Conservation (phyloP, 1,140 invertebrate species). For the Zaprionus camerounensis region DNA sequence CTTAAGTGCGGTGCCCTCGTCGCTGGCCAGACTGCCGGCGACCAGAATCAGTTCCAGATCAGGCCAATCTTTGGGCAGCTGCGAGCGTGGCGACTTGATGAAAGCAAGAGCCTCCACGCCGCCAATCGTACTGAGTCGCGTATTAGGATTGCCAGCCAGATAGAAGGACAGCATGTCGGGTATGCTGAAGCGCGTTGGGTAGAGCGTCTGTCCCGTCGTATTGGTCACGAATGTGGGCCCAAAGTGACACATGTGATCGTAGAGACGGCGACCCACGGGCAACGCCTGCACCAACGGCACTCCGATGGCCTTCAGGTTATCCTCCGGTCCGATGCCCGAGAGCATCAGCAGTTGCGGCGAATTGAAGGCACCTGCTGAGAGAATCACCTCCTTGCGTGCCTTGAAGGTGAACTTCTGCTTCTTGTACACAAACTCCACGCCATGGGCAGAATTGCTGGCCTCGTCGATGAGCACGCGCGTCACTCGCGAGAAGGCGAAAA, state of each 20-base stretch:
- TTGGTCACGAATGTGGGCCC: slow-evolving; percentile 87
- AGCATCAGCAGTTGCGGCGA: slow-evolving; percentile 93
- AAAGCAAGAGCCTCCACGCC: slow-evolving; percentile 88
- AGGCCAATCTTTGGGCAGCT: slow-evolving; percentile 85
- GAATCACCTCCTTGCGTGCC: slow-evolving; percentile 88
- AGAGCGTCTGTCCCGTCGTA: slow-evolving; percentile 77
- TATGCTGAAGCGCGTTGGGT: slow-evolving; percentile 67
- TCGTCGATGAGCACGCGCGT: slow-evolving; percentile 88
- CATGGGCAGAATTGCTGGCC: slow-evolving; percentile 86
- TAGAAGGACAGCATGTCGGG: slow-evolving; percentile 85
- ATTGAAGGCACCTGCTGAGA: slow-evolving; percentile 91
- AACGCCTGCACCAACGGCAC: slow-evolving; percentile 88
- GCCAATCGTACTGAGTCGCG: slow-evolving; percentile 84
- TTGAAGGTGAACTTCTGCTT: slow-evolving; percentile 84
- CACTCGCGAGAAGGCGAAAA: slow-evolving; percentile 86
- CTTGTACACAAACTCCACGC: slow-evolving; percentile 87
- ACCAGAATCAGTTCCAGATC: slow-evolving; percentile 88
- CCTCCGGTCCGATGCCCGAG: slow-evolving; percentile 90
- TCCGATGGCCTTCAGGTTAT: slow-evolving; percentile 87
- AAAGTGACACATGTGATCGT: slow-evolving; percentile 90
- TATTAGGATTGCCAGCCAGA: slow-evolving; percentile 85
- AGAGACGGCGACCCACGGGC: slow-evolving; percentile 89
- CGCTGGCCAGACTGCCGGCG: slow-evolving; percentile 86
- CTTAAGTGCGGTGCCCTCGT: slow-evolving; percentile 87
- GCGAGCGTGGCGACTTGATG: slow-evolving; percentile 86